phyloP scores from a whole-genome alignment of 2,113 vertebrate species.

The Telmatochromis sp. region DNA sequence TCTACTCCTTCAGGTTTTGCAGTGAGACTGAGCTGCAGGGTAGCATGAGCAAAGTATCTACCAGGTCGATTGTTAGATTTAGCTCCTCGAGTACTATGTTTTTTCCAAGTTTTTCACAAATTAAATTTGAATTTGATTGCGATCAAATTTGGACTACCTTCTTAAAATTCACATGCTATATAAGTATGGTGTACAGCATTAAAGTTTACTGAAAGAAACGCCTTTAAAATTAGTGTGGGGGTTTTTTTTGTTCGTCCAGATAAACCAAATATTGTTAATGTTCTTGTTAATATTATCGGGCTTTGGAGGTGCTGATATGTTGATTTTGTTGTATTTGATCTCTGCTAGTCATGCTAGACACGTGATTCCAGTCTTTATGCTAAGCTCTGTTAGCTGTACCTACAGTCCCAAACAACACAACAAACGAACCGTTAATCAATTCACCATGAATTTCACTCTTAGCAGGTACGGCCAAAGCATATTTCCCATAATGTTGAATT shows the following conservation, averaged over 20 bases:
- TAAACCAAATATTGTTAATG: not conserved
- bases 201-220: not conserved
- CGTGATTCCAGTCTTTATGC: not conserved
- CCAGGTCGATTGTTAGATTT: not conserved
- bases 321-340: not conserved
- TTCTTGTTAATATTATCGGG: not conserved
- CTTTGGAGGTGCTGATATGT: not conserved
- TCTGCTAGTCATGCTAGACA: not conserved
- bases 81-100: not conserved
- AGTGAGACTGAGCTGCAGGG: not conserved
- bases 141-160: not conserved
- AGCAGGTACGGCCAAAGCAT: not conserved
- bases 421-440: not conserved
- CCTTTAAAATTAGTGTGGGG: rapidly evolving
- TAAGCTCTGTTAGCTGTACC: not conserved
- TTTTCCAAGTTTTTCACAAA: not conserved
- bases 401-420: not conserved
- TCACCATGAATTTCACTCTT: not conserved
- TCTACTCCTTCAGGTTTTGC: not conserved
- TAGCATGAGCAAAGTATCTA: not conserved
- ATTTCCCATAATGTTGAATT: not conserved
- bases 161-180: not conserved
- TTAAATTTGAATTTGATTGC: not conserved
- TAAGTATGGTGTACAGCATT: not conserved
- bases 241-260: not conserved